phyloP scores from a whole-genome alignment of 2,113 vertebrate genomes.

The Tetraodon nigroviridis region DNA sequence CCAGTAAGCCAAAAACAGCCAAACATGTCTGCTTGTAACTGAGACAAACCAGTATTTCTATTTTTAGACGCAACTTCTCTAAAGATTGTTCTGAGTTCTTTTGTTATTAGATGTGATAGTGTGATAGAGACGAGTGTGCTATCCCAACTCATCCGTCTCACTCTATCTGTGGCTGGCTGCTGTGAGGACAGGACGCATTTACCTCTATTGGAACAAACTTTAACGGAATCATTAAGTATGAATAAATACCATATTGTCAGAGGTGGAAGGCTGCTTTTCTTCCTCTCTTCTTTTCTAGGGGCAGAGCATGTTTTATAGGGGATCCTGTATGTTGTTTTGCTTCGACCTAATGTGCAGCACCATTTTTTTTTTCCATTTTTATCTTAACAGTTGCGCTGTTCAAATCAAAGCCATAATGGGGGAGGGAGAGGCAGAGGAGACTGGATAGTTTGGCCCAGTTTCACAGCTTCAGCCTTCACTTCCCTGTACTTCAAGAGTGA shows the following conservation, averaged over 20 bases:
- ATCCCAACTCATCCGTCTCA: slow-evolving; percentile 19
- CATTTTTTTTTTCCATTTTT: not conserved
- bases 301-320: not conserved
- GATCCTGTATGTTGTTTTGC: not conserved
- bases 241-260: slow-evolving; percentile 4
- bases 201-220: slow-evolving; percentile 15
- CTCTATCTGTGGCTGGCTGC: slow-evolving; percentile 12
- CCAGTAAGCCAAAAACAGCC: slow-evolving; percentile 41
- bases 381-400: slow-evolving; percentile 19
- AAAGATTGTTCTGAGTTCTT: slow-evolving; percentile 48
- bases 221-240: slow-evolving; percentile 4
- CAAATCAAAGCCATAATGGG: slow-evolving; percentile 23
- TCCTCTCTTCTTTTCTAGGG: not conserved
- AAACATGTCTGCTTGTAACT: slow-evolving; percentile 41
- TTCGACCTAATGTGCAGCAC: not conserved
- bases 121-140: slow-evolving; percentile 38
- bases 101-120: slow-evolving; percentile 49
- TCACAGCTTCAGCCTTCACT: slow-evolving; percentile 39
- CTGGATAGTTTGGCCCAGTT: slow-evolving; percentile 50
- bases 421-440: slow-evolving; percentile 24
- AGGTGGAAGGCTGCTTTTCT: slow-evolving; percentile 4
- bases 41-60: slow-evolving; percentile 51
- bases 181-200: slow-evolving; percentile 17
- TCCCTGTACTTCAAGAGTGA: slow-evolving; percentile 47
- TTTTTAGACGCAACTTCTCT: slow-evolving; percentile 45